Percentiles rank a stretch among this genome's conserved stretches.
Evolutionary conservation across 2,888 invertebrate species (phyloP).

Genomic region (Clistopyga incitator): DNA sequence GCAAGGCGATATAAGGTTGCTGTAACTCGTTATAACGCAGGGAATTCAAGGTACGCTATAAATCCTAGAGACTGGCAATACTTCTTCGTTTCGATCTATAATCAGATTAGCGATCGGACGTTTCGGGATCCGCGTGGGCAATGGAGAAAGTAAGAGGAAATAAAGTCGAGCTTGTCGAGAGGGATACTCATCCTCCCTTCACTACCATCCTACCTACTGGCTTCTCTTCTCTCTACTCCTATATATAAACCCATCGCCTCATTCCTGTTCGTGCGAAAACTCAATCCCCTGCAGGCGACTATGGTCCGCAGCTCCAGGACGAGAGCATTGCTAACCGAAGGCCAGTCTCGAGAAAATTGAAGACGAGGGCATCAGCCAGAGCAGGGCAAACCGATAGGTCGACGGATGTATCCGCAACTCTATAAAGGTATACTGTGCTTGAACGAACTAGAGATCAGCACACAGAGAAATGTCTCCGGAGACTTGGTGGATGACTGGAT

Average conservation of each 20-base stretch:
- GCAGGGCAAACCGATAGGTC: not conserved
- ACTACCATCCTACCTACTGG: constrained; percentile 12
- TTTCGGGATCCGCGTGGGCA: constrained; percentile 51
- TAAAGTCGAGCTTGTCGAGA: constrained; percentile 49
- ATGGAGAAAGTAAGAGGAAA: constrained; percentile 39
- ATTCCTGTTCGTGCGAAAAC: constrained; percentile 49
- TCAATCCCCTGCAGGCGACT: constrained; percentile 41
- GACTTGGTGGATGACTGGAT: not conserved
- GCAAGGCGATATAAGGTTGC: not conserved
- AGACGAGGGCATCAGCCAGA: constrained; percentile 23
- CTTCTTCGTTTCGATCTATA: constrained; percentile 66
- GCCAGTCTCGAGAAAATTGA: constrained; percentile 55
- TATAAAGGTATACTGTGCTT: constrained; percentile 9
- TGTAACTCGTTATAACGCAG: constrained; percentile 23
- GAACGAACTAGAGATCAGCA: not conserved
- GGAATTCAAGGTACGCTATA: constrained; percentile 59
- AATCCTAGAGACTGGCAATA: constrained; percentile 63
- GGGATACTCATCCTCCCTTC: constrained; percentile 29
- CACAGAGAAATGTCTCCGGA: not conserved
- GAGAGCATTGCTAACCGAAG: constrained; percentile 35
- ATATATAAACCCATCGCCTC: constrained; percentile 7
- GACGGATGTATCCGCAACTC: constrained; percentile 27
- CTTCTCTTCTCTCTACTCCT: not conserved
- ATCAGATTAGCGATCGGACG: constrained; percentile 64
- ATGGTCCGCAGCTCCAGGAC: constrained; percentile 9